These are phyloP conservation scores for Siphamia tubifer DNA, from an alignment of 2,113 vertebrate species.

Conservation along the genomic window DNA sequence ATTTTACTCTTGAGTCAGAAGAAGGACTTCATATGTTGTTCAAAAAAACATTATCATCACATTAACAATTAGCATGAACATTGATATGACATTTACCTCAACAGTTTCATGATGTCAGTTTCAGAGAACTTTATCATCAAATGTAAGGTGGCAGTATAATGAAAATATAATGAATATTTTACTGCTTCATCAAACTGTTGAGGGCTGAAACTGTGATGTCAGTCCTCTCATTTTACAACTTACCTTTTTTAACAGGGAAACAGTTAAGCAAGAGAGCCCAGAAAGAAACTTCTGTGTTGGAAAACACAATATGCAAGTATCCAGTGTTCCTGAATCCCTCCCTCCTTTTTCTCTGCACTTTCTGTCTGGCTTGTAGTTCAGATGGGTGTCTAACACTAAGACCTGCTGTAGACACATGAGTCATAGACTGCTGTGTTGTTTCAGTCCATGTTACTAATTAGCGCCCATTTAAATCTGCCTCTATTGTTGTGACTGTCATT, in stretches of 20 bases:
- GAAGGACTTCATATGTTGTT: neutral
- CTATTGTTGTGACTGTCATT: neutral
- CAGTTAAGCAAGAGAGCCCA: conserved; percentile 92
- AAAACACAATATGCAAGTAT: conserved; percentile 94
- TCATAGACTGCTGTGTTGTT: neutral
- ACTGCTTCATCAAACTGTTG: neutral
- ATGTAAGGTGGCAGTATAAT: neutral
- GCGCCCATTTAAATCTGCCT: conserved; percentile 16
- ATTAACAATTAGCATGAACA: neutral
- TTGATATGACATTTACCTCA: neutral
- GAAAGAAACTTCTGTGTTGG: conserved; percentile 86
- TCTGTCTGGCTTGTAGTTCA: conserved; percentile 66
- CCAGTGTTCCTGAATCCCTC: conserved; percentile 67
- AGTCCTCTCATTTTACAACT: conserved; percentile 66
- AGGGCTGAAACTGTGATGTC: neutral
- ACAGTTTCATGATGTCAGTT: neutral
- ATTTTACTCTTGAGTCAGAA: neutral
- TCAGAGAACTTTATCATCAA: neutral
- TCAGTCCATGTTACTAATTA: conserved; percentile 34
- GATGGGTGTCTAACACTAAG: conserved; percentile 39
- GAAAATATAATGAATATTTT: neutral
- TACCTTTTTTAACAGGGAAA: conserved; percentile 90
- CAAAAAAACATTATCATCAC: conserved; percentile 25
- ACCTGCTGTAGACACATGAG: neutral
- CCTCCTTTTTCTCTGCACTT: conserved; percentile 4